A percentile compares a stretch with the other conserved stretches of the same genome.
Evolutionary conservation across 1,140 invertebrate genomes (phyloP).

Genomic region (Amyelois transitella): DNA sequence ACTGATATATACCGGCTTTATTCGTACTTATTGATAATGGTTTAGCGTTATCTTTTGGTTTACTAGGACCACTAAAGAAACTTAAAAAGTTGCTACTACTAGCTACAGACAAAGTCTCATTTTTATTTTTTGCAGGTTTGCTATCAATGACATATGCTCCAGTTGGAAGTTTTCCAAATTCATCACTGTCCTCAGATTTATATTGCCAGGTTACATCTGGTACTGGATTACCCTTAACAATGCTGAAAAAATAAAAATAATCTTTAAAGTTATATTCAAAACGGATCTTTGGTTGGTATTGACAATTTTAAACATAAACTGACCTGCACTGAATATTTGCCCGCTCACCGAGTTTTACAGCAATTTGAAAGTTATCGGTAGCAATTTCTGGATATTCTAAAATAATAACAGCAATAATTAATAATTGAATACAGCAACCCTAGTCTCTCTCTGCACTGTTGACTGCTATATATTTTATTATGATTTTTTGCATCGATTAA

Average conservation of each 20-base stretch:
- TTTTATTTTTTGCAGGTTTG: not conserved
- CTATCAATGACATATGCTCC: constrained; percentile 7
- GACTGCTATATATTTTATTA: constrained; percentile 1
- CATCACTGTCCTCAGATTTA: constrained; percentile 10
- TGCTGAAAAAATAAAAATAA: constrained; percentile 23
- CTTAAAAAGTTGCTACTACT: not conserved
- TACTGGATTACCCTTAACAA: constrained; percentile 36
- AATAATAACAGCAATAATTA: not conserved
- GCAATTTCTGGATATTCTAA: constrained; percentile 39
- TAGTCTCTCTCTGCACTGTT: too few relatives aligned
- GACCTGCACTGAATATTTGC: constrained; percentile 41
- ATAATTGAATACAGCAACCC: too few relatives aligned
- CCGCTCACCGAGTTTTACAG: constrained; percentile 30
- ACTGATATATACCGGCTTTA: constrained; percentile 36
- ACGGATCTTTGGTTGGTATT: too few relatives aligned
- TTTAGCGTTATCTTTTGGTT: not conserved
- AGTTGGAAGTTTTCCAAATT: constrained; percentile 27
- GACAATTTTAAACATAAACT: constrained; percentile 5
- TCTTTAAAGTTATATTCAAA: too few relatives aligned
- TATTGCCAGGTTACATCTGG: constrained; percentile 44
- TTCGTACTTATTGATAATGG: constrained; percentile 24
- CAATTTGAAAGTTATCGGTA: constrained; percentile 23
- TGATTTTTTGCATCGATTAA: too few relatives aligned
- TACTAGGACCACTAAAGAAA: not conserved
- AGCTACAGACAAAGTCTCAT: too few relatives aligned